These are phyloP conservation scores for Paramuricea clavata DNA, from an alignment of 92 coral and sea anemone species.

Conservation along the genomic window DNA sequence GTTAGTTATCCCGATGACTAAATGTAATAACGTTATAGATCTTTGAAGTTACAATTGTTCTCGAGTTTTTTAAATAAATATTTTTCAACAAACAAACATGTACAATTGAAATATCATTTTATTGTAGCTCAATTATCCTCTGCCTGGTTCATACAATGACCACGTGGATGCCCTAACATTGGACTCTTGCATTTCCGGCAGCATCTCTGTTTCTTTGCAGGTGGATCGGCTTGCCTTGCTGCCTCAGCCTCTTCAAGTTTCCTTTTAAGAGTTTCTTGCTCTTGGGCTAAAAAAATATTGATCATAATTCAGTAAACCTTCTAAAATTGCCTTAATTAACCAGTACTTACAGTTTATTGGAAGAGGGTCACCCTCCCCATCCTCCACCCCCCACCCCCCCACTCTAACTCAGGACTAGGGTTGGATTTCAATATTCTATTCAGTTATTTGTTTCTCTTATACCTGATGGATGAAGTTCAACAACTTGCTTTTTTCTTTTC, in stretches of 20 bases:
- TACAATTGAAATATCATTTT: not conserved
- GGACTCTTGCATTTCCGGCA: slow-evolving; percentile 39
- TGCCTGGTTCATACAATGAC: slow-evolving; percentile 27
- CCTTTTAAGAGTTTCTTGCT: slow-evolving; percentile 36
- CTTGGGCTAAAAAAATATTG: slow-evolving; percentile 22
- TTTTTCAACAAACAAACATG: slow-evolving; percentile 21
- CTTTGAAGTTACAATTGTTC: too few relatives aligned
- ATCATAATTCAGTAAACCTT: slow-evolving; percentile 7
- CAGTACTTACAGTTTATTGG: not conserved
- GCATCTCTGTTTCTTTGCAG: slow-evolving; percentile 30
- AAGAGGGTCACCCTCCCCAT: too few relatives aligned
- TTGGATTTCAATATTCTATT: not conserved
- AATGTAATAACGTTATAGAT: too few relatives aligned
- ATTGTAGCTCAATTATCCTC: not conserved
- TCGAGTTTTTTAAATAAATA: not conserved
- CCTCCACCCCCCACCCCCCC: too few relatives aligned
- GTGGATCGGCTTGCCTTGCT: slow-evolving; percentile 10
- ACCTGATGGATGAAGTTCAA: slow-evolving; percentile 60
- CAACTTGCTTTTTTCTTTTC: slow-evolving; percentile 53
- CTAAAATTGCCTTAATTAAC: not conserved
- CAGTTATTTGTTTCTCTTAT: slow-evolving; percentile 24
- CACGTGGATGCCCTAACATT: slow-evolving; percentile 38
- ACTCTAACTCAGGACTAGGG: slow-evolving; percentile 29
- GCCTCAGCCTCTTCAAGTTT: slow-evolving; percentile 40
- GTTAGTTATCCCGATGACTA: too few relatives aligned